Percentiles rank a stretch among this genome's conserved stretches.
Conservation (phyloP, 2,113 vertebrate species). For the Cyprinus carpio region DNA sequence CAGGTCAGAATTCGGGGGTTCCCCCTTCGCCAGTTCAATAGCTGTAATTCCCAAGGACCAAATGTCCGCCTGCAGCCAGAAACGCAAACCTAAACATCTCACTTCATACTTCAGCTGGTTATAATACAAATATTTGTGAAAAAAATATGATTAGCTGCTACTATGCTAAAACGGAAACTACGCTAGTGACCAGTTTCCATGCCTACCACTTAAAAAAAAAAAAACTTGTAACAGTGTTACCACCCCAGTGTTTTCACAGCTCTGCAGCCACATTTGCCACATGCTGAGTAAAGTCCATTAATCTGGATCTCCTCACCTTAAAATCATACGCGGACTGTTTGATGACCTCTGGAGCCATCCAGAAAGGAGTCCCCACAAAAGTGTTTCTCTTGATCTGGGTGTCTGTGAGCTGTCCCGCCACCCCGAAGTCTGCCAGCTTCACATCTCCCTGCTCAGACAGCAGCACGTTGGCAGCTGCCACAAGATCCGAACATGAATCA, state of each 20-base stretch:
- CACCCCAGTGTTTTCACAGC: conserved; percentile 29
- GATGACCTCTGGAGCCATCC: conserved; percentile 99
- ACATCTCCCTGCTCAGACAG: conserved; percentile 97
- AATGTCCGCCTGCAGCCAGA: conserved; percentile 86
- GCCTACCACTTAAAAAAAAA: conserved; percentile 3
- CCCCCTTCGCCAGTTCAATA: conserved; percentile 96
- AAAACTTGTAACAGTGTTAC: conserved; percentile 9
- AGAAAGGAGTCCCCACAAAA: conserved; percentile 97
- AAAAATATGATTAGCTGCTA: neutral
- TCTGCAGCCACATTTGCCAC: conserved; percentile 18
- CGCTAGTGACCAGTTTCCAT: neutral
- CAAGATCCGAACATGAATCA: conserved; percentile 42
- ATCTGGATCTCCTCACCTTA: conserved; percentile 35
- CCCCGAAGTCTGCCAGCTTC: conserved; percentile 97
- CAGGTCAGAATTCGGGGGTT: conserved; percentile 96
- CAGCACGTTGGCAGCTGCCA: conserved; percentile 91
- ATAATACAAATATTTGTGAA: neutral
- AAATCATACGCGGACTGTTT: conserved; percentile 96
- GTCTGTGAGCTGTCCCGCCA: conserved; percentile 96
- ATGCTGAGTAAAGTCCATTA: neutral
- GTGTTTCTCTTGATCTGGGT: conserved; percentile 99
- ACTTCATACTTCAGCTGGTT: neutral
- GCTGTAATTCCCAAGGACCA: conserved; percentile 99
- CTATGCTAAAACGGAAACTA: conserved; percentile 3
- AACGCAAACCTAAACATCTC: neutral